Conservation (phyloP, 64 coral and sea anemone species). For the Montipora efflorescens region DNA sequence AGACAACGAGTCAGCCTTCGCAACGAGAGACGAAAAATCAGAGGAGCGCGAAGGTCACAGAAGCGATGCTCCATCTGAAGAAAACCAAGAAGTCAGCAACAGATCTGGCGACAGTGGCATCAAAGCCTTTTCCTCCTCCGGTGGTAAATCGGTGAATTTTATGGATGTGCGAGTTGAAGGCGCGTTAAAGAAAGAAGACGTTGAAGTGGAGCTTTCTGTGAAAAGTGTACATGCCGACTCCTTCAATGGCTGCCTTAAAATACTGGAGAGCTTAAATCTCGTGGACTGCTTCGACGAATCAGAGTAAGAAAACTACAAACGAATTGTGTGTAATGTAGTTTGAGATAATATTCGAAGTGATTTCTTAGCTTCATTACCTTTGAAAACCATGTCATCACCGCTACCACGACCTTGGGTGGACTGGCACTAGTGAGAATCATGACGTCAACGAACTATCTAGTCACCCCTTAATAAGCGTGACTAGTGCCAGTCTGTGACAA, state of each 20-base stretch:
- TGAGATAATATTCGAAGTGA: too few relatives aligned
- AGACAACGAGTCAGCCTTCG: not conserved
- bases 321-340: too few relatives aligned
- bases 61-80: not conserved
- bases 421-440: too few relatives aligned
- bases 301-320: conserved; percentile 66
- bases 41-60: not conserved
- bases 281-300: conserved; percentile 80
- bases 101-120: not conserved
- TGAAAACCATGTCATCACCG: too few relatives aligned
- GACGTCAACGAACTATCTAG: too few relatives aligned
- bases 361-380: too few relatives aligned
- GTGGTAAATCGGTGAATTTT: conserved; percentile 62
- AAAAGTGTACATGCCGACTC: conserved; percentile 87
- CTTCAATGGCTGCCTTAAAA: conserved; percentile 92
- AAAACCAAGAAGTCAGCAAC: not conserved
- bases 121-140: not conserved
- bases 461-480: too few relatives aligned
- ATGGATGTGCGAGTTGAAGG: conserved; percentile 79
- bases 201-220: conserved; percentile 85
- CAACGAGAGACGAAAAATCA: not conserved
- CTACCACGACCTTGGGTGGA: too few relatives aligned
- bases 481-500: too few relatives aligned
- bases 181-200: not conserved
- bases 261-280: conserved; percentile 81